Conservation (phyloP, 1,140 invertebrate genomes). For the Atta colombica region DNA sequence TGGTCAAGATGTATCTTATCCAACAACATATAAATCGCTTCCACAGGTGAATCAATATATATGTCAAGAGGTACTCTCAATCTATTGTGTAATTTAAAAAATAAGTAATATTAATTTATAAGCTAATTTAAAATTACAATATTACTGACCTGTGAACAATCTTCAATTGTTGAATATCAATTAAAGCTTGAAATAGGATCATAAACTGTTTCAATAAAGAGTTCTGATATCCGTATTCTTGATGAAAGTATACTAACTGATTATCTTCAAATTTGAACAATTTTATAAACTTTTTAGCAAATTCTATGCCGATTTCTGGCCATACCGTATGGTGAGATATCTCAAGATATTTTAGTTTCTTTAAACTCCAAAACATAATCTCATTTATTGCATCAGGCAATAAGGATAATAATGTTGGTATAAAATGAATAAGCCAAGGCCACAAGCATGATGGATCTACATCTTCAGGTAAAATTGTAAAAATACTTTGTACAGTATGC, state of each 20-base stretch:
- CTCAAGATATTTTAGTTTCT: constrained; percentile 79
- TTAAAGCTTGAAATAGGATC: constrained; percentile 74
- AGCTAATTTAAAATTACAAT: constrained; percentile 45
- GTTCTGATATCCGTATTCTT: constrained; percentile 70
- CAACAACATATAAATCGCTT: constrained; percentile 77
- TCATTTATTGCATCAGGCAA: constrained; percentile 74
- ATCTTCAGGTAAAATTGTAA: constrained; percentile 74
- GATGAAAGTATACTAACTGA: constrained; percentile 65
- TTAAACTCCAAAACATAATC: constrained; percentile 79
- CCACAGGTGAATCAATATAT: constrained; percentile 77
- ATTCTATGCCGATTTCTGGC: constrained; percentile 81
- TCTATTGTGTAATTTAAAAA: constrained; percentile 62
- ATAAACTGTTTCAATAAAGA: constrained; percentile 71
- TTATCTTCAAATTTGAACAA: constrained; percentile 75
- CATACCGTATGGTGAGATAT: constrained; percentile 73
- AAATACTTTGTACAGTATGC: constrained; percentile 71
- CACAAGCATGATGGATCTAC: constrained; percentile 67
- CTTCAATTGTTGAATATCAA: constrained; percentile 79
- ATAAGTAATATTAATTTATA: constrained; percentile 14
- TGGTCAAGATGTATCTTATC: constrained; percentile 77
- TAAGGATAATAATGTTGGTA: constrained; percentile 79
- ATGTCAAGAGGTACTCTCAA: constrained; percentile 77
- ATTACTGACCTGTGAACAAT: constrained; percentile 76
- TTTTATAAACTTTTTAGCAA: constrained; percentile 75
- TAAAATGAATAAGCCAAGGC: constrained; percentile 82